Evolutionary conservation across 2,888 invertebrate genomes (phyloP).

Genomic region (Agonum fuliginosum): DNA sequence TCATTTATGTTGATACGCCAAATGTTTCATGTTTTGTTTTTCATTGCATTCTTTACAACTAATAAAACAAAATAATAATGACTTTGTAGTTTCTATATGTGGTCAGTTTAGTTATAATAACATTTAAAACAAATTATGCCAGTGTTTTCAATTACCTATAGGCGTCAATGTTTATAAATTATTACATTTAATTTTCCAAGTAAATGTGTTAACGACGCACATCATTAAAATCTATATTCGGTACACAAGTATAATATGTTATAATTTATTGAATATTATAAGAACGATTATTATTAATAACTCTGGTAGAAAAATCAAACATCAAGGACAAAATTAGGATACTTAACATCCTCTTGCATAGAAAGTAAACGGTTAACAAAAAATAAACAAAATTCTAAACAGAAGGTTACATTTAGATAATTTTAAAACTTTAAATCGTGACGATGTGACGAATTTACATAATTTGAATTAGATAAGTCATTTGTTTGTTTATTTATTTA

Average conservation of each 20-base stretch:
- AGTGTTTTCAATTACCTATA: no score
- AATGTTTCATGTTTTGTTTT: neutral
- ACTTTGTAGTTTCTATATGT: neutral
- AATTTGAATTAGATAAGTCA: neutral
- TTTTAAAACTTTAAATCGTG: no score
- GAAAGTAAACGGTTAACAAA: conserved; percentile 4
- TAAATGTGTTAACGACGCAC: no score
- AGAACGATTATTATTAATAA: neutral
- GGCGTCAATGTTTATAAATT: no score
- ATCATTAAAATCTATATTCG: no score
- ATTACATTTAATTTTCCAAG: no score
- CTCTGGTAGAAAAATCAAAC: no score
- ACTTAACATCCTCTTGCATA: neutral
- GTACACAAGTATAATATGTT: no score
- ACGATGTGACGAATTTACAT: conserved; percentile 4
- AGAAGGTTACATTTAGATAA: neutral
- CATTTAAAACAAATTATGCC: no score
- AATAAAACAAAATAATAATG: neutral
- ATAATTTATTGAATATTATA: no score
- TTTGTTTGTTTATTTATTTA: no score
- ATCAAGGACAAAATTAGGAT: neutral
- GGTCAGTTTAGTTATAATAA: neutral
- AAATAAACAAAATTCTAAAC: neutral
- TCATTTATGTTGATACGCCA: no score
- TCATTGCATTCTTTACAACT: neutral